phyloP scores from a whole-genome alignment of 2,888 invertebrate genomes.

The Hololepta plana region DNA sequence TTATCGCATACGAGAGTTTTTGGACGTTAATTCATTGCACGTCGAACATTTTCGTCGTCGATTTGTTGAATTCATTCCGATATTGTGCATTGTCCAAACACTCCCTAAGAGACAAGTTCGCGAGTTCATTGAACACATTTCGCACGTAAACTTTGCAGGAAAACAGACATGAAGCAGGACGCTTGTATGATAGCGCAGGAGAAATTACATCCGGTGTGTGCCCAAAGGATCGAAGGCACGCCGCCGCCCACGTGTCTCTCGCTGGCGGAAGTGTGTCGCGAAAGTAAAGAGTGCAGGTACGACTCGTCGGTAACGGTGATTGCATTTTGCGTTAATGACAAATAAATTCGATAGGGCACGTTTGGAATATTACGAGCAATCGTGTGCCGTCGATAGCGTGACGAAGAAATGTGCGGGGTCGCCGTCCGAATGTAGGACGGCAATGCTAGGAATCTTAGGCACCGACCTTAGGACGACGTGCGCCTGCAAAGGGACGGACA shows the following conservation, averaged over 20 bases:
- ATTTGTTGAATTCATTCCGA: not conserved
- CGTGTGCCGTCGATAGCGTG: slow-evolving; percentile 78
- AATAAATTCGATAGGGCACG: too few relatives aligned
- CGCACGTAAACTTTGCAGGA: slow-evolving; percentile 33
- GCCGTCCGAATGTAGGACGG: slow-evolving; percentile 65
- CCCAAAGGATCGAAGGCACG: slow-evolving; percentile 44
- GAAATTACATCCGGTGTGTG: slow-evolving; percentile 76
- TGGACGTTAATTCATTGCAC: slow-evolving; percentile 1
- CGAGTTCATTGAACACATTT: not conserved
- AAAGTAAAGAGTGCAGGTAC: slow-evolving; percentile 74
- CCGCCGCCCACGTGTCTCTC: slow-evolving; percentile 75
- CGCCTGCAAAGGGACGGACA: slow-evolving; percentile 73
- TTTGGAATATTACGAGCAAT: slow-evolving; percentile 76
- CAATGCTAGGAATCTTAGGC: slow-evolving; percentile 74
- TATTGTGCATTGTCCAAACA: too few relatives aligned
- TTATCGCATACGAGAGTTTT: slow-evolving; percentile 1
- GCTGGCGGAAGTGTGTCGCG: slow-evolving; percentile 66
- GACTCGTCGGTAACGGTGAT: slow-evolving; percentile 10
- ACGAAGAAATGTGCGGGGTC: slow-evolving; percentile 81
- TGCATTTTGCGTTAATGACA: too few relatives aligned
- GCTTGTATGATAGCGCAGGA: slow-evolving; percentile 80
- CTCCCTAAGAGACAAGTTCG: not conserved
- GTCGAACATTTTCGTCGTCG: too few relatives aligned
- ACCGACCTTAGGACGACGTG: slow-evolving; percentile 79
- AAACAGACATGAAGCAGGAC: slow-evolving; percentile 72